These are phyloP conservation scores for Sympetrum striolatum DNA, from an alignment of 2,888 invertebrate genomes.

Conservation along the genomic window DNA sequence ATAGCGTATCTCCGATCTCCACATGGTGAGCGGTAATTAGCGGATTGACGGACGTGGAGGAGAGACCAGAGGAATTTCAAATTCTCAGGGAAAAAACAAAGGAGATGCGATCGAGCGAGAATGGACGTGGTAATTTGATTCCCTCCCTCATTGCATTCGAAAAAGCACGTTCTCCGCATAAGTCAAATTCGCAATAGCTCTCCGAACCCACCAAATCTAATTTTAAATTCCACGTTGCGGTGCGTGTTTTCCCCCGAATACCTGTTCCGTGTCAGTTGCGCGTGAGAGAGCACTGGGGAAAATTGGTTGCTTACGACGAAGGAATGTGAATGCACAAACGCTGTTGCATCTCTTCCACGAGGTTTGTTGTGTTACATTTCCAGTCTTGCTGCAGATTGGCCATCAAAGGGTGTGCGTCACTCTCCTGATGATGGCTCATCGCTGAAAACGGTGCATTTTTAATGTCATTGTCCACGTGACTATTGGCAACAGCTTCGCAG, in stretches of 20 bases:
- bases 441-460: too few species aligned
- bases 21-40: not conserved
- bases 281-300: not conserved
- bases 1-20: not conserved
- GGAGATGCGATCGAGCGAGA: not conserved
- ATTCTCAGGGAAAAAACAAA: too few species aligned
- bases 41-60: not conserved
- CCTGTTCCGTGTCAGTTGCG: not conserved
- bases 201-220: not conserved
- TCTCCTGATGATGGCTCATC: too few species aligned
- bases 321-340: too few species aligned
- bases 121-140: not conserved
- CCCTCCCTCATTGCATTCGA: not conserved
- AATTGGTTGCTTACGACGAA: not conserved
- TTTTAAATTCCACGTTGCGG: not conserved
- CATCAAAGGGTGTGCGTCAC: too few species aligned
- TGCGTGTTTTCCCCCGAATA: not conserved
- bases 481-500: too few species aligned
- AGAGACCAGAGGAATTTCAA: not conserved
- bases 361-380: too few species aligned
- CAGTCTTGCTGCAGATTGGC: too few species aligned
- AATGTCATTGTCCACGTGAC: too few species aligned
- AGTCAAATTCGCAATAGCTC: not conserved
- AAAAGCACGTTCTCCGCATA: not conserved
- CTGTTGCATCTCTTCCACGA: too few species aligned